Base-by-base conservation (phyloP, 2,797 vertebrate genomes). In the Eulemur coronatus region DNA sequence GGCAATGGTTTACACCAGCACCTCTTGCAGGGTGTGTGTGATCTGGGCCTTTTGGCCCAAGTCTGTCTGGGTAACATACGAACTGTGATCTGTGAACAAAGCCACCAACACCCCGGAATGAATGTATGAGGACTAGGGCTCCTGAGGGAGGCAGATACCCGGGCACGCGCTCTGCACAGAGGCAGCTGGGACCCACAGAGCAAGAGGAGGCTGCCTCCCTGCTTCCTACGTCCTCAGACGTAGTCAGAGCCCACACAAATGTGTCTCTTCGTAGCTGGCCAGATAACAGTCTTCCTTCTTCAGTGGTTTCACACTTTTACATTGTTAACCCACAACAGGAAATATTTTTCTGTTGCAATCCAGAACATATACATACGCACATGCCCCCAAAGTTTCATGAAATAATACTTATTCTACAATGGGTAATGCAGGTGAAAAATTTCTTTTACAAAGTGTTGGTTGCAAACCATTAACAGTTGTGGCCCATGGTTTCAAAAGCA, bases 181-280 rank as follows among this genome's bases (percentile, higher is more conserved):
- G 79, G 43, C 28, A 17, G 57, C 57, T 41, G 57, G 69, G 81
- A 15, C 61, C 38, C 80, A 8, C 24, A 43, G 78, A 57, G 30
- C 12, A 18, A 41, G 15, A 22, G 18, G 59, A 46, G 73, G 33
- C 5, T 14, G 17, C 11, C 15, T 33, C 50, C 26, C 43, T 5
- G 48, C 70, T 30, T 30, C 63, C 43, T 14, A 7, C 5, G 0
- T 20, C 26, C 24, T 14, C 26, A 10, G 61, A 26, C 1, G 33
- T 6, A 10, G 61, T 3, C 3, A 6, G 78, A 69, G 52, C 52
- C 78, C 2, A 0, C 0, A 5, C 38, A 41, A n/a, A 24, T 1
- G 3, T 4, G 46, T 14, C 30, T 84, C 13, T 55, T 6, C 7
- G 3, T 2, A 81, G 59, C 55, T 9, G 48, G 93, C 12, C 73